Percentiles rank a stretch among this genome's conserved stretches.
These are phyloP conservation scores for Acrobasis repandana DNA, from an alignment of 2,888 invertebrate genomes.

Conservation along the genomic window DNA sequence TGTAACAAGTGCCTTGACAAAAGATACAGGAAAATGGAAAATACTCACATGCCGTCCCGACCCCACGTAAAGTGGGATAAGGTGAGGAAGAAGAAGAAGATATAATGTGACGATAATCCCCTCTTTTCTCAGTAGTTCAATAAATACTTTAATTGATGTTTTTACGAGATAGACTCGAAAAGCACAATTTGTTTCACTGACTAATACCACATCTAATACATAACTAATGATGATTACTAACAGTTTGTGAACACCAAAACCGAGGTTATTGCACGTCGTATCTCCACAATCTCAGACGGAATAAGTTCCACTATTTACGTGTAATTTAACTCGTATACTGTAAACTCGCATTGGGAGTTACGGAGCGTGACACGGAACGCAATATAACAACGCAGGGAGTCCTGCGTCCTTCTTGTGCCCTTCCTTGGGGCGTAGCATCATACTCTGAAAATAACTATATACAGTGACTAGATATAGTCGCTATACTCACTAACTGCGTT, in stretches of 20 bases:
- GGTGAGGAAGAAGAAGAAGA: no score
- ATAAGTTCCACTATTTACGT: constrained; percentile 8
- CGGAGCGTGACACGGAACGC: constrained; percentile 42
- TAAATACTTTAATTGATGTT: no score
- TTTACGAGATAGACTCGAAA: no score
- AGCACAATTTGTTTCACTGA: no score
- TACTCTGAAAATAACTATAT: not conserved
- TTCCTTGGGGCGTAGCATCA: constrained; percentile 18
- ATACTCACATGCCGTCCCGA: no score
- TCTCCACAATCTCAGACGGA: not conserved
- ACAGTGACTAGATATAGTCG: no score
- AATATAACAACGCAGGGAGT: constrained; percentile 38
- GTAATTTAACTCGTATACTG: constrained; percentile 19
- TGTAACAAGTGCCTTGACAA: no score
- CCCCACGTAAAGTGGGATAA: no score
- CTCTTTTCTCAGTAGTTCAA: no score
- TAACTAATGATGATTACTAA: constrained; percentile 5
- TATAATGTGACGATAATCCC: no score
- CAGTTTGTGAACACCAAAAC: not conserved
- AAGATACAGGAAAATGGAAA: no score
- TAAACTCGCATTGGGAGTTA: constrained; percentile 25
- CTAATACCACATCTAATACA: not conserved
- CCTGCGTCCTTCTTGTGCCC: constrained; percentile 27
- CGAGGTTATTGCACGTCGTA: not conserved
- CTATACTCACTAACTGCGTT: no score